A percentile compares a stretch with the other conserved stretches of the same genome.
These are phyloP conservation scores for Montipora capricornis DNA, from an alignment of 64 coral and sea anemone species.

Conservation along the genomic window DNA sequence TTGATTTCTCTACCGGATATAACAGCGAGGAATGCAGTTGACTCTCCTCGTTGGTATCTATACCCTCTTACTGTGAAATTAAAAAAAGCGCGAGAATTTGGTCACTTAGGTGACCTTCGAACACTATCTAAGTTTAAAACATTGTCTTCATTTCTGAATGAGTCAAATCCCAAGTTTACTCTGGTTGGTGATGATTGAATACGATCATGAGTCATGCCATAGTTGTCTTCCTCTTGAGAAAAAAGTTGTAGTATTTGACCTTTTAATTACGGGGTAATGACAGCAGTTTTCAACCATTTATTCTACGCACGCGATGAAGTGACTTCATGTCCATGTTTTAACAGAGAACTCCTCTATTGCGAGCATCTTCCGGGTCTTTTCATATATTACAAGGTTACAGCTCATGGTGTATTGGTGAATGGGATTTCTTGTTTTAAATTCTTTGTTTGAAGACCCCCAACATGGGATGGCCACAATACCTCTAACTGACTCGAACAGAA, in stretches of 20 bases:
- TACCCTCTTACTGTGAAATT: too few species aligned
- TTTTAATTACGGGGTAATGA: constrained; percentile 6
- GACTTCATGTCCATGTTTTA: neutral
- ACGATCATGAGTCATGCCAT: neutral
- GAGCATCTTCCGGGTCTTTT: neutral
- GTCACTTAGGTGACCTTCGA: too few species aligned
- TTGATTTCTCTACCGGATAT: too few species aligned
- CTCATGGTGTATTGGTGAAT: neutral
- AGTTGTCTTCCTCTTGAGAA: neutral
- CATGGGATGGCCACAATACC: neutral
- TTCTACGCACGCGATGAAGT: neutral
- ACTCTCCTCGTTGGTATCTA: too few species aligned
- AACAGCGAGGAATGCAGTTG: too few species aligned
- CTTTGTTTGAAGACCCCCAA: neutral
- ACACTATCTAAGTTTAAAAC: neutral
- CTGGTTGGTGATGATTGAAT: neutral
- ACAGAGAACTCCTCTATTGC: too few species aligned
- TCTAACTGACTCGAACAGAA: neutral
- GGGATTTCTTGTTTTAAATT: neutral
- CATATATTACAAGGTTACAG: neutral
- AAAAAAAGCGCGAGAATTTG: too few species aligned
- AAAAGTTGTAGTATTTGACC: neutral
- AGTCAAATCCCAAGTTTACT: neutral
- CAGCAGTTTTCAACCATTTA: neutral
- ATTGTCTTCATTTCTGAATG: neutral